Evolutionary conservation across 1,140 invertebrate species (phyloP).

Genomic region (Caenorhabditis remanei): DNA sequence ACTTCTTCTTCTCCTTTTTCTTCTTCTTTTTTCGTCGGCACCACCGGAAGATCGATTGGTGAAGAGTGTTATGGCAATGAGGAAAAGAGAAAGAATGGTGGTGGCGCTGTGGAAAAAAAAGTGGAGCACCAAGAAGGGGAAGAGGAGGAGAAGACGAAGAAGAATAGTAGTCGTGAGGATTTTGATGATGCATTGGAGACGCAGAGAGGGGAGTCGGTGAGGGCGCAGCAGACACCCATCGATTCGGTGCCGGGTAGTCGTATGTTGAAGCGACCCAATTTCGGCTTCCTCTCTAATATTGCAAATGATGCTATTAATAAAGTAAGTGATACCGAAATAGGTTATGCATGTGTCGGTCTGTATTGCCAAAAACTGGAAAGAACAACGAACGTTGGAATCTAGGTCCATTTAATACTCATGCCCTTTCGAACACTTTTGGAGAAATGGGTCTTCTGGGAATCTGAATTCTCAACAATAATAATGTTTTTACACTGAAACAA

Average conservation of each 20-base stretch:
- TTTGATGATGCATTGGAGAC: slow-evolving; percentile 25
- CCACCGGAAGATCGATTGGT: slow-evolving; percentile 35
- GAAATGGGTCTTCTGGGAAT: too few species aligned
- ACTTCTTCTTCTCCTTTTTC: neutral
- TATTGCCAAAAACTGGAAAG: too few species aligned
- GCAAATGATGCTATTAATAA: slow-evolving; percentile 56
- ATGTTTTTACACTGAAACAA: too few species aligned
- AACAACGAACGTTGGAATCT: too few species aligned
- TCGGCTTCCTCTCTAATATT: slow-evolving; percentile 54
- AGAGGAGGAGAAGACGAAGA: slow-evolving; percentile 35
- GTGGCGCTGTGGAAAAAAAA: slow-evolving; percentile 2
- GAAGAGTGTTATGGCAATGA: slow-evolving; percentile 44
- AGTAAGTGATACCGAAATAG: neutral
- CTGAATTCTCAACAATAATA: too few species aligned
- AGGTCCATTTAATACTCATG: too few species aligned
- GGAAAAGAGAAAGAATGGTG: slow-evolving; percentile 29
- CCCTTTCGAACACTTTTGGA: too few species aligned
- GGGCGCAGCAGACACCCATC: slow-evolving; percentile 48
- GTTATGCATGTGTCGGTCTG: too few species aligned
- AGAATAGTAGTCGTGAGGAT: slow-evolving; percentile 47
- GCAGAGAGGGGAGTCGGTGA: slow-evolving; percentile 44
- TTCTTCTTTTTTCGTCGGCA: neutral
- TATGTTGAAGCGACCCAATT: slow-evolving; percentile 55
- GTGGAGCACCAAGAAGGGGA: slow-evolving; percentile 37
- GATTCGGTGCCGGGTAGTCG: slow-evolving; percentile 46